A percentile compares a stretch with the other conserved stretches of the same genome.
Conservation (phyloP, 2,113 vertebrate species). For the Dinomys branickii region DNA sequence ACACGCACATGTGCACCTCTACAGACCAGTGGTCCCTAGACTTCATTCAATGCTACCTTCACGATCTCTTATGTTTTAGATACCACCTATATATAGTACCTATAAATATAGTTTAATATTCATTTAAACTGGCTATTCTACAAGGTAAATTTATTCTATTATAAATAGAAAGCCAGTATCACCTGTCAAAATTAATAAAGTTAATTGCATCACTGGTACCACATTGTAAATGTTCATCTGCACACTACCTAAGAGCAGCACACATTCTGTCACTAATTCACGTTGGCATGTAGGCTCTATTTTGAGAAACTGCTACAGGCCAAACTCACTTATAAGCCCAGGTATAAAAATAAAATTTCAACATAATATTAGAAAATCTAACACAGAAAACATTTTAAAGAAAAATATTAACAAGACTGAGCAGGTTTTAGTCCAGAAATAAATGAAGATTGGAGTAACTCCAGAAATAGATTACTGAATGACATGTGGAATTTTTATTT, state of each 20-base stretch:
- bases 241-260: neutral
- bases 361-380: slow-evolving; percentile 36
- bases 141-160: slow-evolving; percentile 33
- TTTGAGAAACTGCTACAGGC: neutral
- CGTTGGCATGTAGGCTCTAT: neutral
- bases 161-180: neutral
- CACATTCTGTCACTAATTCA: neutral
- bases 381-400: neutral
- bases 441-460: neutral
- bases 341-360: neutral
- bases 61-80: neutral
- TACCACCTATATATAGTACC: neutral
- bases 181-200: neutral
- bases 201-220: neutral
- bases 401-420: neutral
- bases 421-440: slow-evolving; percentile 2
- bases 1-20: neutral
- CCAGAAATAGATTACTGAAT: neutral
- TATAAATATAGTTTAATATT: neutral
- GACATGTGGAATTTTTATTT: neutral
- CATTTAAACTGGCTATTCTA: neutral
- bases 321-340: neutral
- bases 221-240: neutral
- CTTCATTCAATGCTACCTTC: neutral
- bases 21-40: neutral